These are phyloP conservation scores for Melopsittacus undulatus DNA, from an alignment of 2,797 vertebrate genomes.

Conservation along the genomic window DNA sequence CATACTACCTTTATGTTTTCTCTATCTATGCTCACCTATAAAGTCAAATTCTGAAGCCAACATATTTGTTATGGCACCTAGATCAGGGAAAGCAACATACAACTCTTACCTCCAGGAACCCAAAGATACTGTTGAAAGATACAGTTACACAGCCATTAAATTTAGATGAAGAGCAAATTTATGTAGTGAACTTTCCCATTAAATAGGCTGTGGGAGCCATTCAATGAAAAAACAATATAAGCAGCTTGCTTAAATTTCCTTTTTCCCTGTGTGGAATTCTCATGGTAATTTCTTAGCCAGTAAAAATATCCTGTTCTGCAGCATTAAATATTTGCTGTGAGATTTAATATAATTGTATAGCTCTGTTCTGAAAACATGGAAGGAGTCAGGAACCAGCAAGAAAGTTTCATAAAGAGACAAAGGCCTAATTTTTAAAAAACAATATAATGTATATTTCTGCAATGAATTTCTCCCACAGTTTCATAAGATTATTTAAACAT, in stretches of 20 bases:
- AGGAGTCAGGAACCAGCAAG: background rate
- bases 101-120: background rate
- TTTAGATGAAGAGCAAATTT: conserved; percentile 1
- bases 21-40: background rate
- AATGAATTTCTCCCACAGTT: background rate
- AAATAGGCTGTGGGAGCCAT: background rate
- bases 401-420: background rate
- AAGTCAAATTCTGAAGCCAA: background rate
- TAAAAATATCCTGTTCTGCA: conserved; percentile 7
- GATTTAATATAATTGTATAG: conserved; percentile 1
- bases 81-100: background rate
- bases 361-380: background rate
- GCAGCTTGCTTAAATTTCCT: background rate
- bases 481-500: background rate
- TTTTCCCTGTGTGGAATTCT: conserved; percentile 16
- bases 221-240: background rate
- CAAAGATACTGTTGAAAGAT: background rate
- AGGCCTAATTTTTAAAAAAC: background rate
- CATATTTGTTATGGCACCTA: background rate
- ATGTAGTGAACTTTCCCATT: conserved; percentile 12
- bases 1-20: background rate
- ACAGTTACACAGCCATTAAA: background rate
- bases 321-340: conserved; percentile 29
- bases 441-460: background rate
- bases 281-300: background rate